These are phyloP conservation scores for Phodopus roborovskii DNA, from an alignment of 2,113 vertebrate species.

Conservation along the genomic window DNA sequence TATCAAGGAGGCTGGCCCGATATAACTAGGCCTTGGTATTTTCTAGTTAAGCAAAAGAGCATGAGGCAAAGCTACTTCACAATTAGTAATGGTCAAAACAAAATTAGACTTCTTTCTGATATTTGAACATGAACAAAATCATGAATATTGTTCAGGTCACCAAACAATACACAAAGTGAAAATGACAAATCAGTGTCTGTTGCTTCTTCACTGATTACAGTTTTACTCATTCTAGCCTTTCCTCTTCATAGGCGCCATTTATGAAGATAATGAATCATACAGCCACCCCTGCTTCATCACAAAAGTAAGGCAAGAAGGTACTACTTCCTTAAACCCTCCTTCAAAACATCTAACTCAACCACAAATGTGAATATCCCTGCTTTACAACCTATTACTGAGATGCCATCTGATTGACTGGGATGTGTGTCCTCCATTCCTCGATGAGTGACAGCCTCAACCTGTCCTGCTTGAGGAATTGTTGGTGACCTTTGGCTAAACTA, in stretches of 20 bases:
- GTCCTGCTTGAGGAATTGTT: background rate
- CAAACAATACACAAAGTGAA: slow-evolving; percentile 8
- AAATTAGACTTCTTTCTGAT: slow-evolving; percentile 12
- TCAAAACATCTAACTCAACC: background rate
- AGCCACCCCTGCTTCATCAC: slow-evolving; percentile 14
- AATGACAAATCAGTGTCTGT: background rate
- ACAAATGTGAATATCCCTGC: slow-evolving; percentile 16
- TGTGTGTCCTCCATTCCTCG: background rate
- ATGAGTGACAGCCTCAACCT: background rate
- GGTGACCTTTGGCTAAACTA: background rate
- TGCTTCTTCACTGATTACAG: background rate
- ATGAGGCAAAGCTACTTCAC: background rate
- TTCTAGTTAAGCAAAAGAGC: background rate
- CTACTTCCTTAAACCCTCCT: background rate
- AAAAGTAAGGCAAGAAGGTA: background rate
- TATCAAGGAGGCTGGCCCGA: background rate
- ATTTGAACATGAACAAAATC: background rate
- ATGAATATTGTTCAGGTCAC: background rate
- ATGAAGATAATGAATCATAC: background rate
- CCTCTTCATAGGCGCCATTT: slow-evolving; percentile 17
- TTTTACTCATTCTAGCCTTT: slow-evolving; percentile 29
- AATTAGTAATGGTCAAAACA: background rate
- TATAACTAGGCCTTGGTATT: slow-evolving; percentile 12
- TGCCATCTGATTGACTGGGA: background rate
- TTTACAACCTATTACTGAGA: background rate